Evolutionary conservation across 2,797 vertebrate genomes (phyloP).

Genomic region (Microctenopoma stevenorrisi): DNA sequence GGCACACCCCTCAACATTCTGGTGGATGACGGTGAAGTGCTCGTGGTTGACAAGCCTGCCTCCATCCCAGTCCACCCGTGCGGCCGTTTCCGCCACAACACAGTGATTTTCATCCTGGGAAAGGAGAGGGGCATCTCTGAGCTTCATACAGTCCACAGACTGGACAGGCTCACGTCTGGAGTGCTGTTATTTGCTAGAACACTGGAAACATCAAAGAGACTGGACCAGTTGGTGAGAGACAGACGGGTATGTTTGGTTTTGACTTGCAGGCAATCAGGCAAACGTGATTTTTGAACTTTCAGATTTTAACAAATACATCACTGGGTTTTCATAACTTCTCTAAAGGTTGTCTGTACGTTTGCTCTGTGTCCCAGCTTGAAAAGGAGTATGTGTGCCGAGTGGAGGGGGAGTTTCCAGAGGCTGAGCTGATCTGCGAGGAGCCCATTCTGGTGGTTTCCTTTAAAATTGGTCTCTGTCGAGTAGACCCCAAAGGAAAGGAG

Average conservation of each 20-base stretch:
- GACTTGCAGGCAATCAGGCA: neutral
- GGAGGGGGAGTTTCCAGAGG: conserved; percentile 90
- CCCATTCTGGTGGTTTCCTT: conserved; percentile 95
- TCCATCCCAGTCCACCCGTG: conserved; percentile 97
- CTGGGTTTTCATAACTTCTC: neutral
- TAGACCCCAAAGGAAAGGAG: conserved; percentile 91
- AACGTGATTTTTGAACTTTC: too few relatives aligned
- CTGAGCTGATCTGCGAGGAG: conserved; percentile 89
- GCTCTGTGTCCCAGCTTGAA: conserved; percentile 85
- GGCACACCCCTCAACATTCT: conserved; percentile 86
- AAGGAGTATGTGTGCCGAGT: conserved; percentile 98
- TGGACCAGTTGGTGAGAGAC: conserved; percentile 93
- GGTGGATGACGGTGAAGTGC: conserved; percentile 89
- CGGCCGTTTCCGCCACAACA: conserved; percentile 97
- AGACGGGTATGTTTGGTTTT: conserved; percentile 75
- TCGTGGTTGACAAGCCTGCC: conserved; percentile 95
- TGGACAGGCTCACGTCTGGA: conserved; percentile 95
- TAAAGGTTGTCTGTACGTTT: neutral
- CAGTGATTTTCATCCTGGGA: conserved; percentile 96
- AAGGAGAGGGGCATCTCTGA: conserved; percentile 91
- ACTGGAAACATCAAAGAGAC: conserved; percentile 87
- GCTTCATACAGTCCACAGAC: conserved; percentile 93
- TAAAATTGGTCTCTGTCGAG: conserved; percentile 91
- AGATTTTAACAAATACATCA: neutral
- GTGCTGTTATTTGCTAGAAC: conserved; percentile 97